Percentiles rank a stretch among this genome's conserved stretches.
Evolutionary conservation across 2,888 invertebrate species (phyloP).

Genomic region (Buathra laborator): DNA sequence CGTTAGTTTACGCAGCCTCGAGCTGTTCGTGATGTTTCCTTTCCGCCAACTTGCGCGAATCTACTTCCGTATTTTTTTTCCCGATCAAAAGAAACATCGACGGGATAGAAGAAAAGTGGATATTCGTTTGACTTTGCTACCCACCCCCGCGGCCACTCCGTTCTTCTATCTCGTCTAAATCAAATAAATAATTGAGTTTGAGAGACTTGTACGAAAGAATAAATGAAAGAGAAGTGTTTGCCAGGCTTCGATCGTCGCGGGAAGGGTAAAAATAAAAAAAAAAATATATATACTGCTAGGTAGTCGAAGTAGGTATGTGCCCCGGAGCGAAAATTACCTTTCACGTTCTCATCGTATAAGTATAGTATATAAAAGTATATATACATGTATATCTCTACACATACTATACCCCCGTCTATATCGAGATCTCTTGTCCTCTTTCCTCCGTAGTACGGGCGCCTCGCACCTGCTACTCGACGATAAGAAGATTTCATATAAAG

Average conservation of each 20-base stretch:
- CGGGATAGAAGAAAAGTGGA: not conserved
- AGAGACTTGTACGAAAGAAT: not conserved
- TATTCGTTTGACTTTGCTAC: conserved; percentile 11
- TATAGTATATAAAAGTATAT: not conserved
- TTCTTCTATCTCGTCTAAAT: not conserved
- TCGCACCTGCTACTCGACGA: conserved; percentile 72
- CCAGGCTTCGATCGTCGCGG: not conserved
- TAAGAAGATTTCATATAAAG: conserved; percentile 76
- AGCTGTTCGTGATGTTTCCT: not conserved
- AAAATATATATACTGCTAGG: too few relatives aligned
- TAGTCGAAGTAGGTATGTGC: conserved; percentile 10
- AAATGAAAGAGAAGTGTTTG: conserved; percentile 18
- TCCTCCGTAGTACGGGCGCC: conserved; percentile 21
- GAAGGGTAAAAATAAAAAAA: not conserved
- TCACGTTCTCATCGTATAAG: conserved; percentile 12
- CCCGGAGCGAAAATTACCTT: conserved; percentile 16
- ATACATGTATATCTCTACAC: not conserved
- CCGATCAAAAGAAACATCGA: not conserved
- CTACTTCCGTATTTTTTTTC: not conserved
- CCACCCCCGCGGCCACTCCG: not conserved
- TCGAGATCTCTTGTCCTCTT: conserved; percentile 34
- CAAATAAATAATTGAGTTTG: conserved; percentile 31
- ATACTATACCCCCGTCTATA: not conserved
- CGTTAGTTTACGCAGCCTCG: not conserved
- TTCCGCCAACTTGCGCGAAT: not conserved